Percentiles rank a stretch among this genome's conserved stretches.
phyloP scores from a whole-genome alignment of 2,113 vertebrate genomes.

The human region GRCh38 chr3:133619001-133619500 shows the following conservation, averaged over 20 bases:
- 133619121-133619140: too few species aligned
- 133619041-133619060: background rate
- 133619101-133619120: too few species aligned
- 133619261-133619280: background rate
- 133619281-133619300: constrained; percentile 28
- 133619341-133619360: background rate
- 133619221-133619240: background rate
- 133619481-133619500: background rate
- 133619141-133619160: too few species aligned
- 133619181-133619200: background rate
- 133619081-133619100: background rate
- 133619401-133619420: constrained; percentile 13
- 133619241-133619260: constrained; percentile 4
- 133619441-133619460: background rate
- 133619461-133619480: constrained; percentile 14
- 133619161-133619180: background rate
- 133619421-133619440: background rate
- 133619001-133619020: background rate
- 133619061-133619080: background rate
- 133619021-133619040: background rate
- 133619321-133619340: background rate
- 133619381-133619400: background rate
- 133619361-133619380: background rate
- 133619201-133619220: background rate
- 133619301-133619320: background rate